phyloP scores from a whole-genome alignment of 2,888 invertebrate genomes.

The Ennomos fuscantarius region DNA sequence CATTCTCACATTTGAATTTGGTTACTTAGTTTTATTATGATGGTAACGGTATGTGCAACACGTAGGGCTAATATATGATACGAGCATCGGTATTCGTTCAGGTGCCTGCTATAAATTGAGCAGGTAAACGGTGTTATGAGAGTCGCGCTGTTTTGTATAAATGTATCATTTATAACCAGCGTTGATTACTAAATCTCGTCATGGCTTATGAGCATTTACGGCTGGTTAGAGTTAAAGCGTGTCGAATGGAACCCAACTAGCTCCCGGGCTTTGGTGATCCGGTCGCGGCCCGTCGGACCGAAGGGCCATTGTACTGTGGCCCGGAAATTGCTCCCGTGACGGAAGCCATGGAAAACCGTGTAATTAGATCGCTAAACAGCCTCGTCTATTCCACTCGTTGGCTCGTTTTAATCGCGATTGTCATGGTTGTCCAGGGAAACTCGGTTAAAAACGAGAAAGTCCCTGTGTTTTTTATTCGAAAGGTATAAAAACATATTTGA shows the following conservation, averaged over 20 bases:
- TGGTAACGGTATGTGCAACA: constrained; percentile 43
- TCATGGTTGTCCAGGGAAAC: constrained; percentile 38
- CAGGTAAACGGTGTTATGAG: constrained; percentile 25
- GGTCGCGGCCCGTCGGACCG: constrained; percentile 48
- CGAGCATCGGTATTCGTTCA: constrained; percentile 46
- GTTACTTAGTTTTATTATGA: constrained; percentile 44
- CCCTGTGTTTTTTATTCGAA: too few relatives aligned
- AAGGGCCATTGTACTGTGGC: constrained; percentile 51
- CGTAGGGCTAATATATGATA: constrained; percentile 31
- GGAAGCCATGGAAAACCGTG: constrained; percentile 66
- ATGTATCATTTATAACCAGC: constrained; percentile 27
- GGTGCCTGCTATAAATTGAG: constrained; percentile 35
- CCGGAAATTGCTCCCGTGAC: constrained; percentile 66
- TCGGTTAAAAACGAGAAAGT: neutral
- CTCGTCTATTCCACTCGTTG: constrained; percentile 51
- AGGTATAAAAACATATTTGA: constrained; percentile 1
- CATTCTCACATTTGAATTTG: constrained; percentile 66
- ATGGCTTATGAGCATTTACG: constrained; percentile 46
- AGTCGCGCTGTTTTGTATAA: constrained; percentile 17
- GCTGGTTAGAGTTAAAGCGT: constrained; percentile 45
- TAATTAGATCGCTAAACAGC: constrained; percentile 69
- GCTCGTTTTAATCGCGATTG: constrained; percentile 39
- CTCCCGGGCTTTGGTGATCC: constrained; percentile 34
- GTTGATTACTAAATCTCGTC: constrained; percentile 54
- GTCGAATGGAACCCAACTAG: constrained; percentile 10